Evolutionary conservation across 2,888 invertebrate species (phyloP).

Genomic region (Tromatobia lineatoria): DNA sequence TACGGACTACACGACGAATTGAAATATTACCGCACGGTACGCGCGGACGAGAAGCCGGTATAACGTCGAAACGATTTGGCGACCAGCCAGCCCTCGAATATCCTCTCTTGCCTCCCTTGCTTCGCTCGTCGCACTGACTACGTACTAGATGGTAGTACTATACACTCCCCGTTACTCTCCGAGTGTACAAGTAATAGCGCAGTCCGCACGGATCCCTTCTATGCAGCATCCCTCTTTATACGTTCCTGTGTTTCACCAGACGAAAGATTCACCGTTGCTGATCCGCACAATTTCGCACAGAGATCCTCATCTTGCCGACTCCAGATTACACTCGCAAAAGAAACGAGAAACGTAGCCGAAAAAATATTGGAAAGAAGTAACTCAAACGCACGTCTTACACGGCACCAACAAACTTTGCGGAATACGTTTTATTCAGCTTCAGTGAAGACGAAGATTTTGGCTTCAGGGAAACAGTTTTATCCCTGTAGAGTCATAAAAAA

Average conservation of each 20-base stretch:
- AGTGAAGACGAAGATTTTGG: not conserved
- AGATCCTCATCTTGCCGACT: conserved; percentile 25
- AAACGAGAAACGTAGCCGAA: not conserved
- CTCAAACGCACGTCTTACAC: conserved; percentile 21
- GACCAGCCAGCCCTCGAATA: conserved; percentile 75
- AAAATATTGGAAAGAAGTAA: conserved; percentile 12
- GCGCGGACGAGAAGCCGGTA: conserved; percentile 63
- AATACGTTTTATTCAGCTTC: conserved; percentile 29
- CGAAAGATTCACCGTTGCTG: conserved; percentile 39
- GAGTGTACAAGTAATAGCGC: conserved; percentile 47
- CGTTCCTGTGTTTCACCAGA: conserved; percentile 28
- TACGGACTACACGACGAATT: conserved; percentile 71
- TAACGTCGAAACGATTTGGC: conserved; percentile 80
- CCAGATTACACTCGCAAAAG: not conserved
- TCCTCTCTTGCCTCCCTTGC: conserved; percentile 33
- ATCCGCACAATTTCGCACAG: conserved; percentile 34
- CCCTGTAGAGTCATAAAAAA: not conserved
- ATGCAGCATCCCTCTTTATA: conserved; percentile 46
- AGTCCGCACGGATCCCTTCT: conserved; percentile 34
- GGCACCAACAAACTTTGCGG: conserved; percentile 3
- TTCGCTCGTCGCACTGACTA: conserved; percentile 32
- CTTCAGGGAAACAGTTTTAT: not conserved
- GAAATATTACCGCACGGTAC: conserved; percentile 75
- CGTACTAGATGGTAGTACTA: conserved; percentile 38
- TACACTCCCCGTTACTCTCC: conserved; percentile 38